Conservation (phyloP, 23 tunicate species). For the Halocynthia aurantium region DNA sequence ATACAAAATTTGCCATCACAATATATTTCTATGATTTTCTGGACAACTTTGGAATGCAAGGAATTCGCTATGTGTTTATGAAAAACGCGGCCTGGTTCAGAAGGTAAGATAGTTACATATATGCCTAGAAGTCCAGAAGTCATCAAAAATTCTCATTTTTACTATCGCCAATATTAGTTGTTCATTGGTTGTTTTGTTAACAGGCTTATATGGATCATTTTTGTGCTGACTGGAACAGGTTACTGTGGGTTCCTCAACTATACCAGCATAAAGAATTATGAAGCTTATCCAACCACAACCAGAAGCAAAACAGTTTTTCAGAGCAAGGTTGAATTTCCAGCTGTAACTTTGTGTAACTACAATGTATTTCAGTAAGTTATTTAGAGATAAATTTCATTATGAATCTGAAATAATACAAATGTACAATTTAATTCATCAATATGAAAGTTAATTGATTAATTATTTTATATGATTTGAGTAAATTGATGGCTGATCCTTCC, state of each 20-base stretch:
- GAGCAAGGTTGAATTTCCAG: slow-evolving; percentile 24
- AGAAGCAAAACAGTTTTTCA: background rate
- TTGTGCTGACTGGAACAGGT: slow-evolving; percentile 34
- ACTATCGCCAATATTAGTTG: background rate
- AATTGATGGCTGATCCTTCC: too few relatives aligned
- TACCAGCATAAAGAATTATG: background rate
- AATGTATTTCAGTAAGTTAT: slow-evolving; percentile 34
- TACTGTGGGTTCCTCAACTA: slow-evolving; percentile 28
- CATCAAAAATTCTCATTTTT: background rate
- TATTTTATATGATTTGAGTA: too few relatives aligned
- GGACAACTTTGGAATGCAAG: slow-evolving; percentile 69
- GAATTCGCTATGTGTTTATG: slow-evolving; percentile 57
- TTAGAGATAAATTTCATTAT: background rate
- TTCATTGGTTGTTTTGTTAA: background rate
- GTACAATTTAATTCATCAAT: too few relatives aligned
- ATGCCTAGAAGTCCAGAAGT: background rate
- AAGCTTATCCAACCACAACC: slow-evolving; percentile 7
- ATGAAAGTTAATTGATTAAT: too few relatives aligned
- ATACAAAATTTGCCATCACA: slow-evolving; percentile 14
- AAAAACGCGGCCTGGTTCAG: slow-evolving; percentile 24
- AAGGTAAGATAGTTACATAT: slow-evolving; percentile 28
- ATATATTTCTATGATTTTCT: slow-evolving; percentile 16
- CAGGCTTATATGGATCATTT: slow-evolving; percentile 43
- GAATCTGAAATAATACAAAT: too few relatives aligned
- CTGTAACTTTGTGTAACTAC: slow-evolving; percentile 34